Base-by-base conservation (phyloP, 1,140 invertebrate species). In the Ceratina japonica region DNA sequence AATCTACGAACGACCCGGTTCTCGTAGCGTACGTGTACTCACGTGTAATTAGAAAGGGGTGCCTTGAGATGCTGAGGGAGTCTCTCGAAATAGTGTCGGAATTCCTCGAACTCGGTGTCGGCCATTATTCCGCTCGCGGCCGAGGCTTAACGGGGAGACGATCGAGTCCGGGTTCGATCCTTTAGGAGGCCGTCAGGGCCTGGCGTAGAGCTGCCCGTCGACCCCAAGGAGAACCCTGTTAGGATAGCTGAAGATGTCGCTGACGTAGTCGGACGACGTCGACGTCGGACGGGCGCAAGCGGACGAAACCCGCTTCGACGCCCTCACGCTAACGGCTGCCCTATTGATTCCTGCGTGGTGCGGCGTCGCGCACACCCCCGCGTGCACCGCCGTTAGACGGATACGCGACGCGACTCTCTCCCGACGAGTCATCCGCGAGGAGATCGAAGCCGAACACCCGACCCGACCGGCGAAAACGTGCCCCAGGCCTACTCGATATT, bases 41-140 rank as follows among this genome's bases (percentile, higher is more conserved):
- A 95, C 94, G 93, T 95, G 91, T 95, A 95, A 88, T 93, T 94
- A 49, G 93, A 93, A 22, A 93, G 91, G n/a, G 96, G 94, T n/a
- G 95, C 95, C 88, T 95, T 96, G 65, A 96, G 95, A 87, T 96
- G 95, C 88, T 96, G 96, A 63, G 95, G 95, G 89, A 96, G 92
- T 92, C 95, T 94, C 84, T 97, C 97, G 92, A 97, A 97, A 90
- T 95, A 96, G 84, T 96, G 95, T 81, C 96, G 95, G 93, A 98
- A 97, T 94, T 98, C 96, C 92, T 98, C 97, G 93, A 97, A 98
- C 92, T 98, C 97, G 88, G 94, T 96, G 93, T 98, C 97, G 85
- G 96, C 97, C 97, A 97, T 98, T 92, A 84, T 88, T 31, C 27
- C 27, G 27, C 70, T 56, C 44, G 22, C 7, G 7, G 16, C 44